phyloP scores from a whole-genome alignment of 2,113 vertebrate genomes.

The Vulpes lagopus region DNA sequence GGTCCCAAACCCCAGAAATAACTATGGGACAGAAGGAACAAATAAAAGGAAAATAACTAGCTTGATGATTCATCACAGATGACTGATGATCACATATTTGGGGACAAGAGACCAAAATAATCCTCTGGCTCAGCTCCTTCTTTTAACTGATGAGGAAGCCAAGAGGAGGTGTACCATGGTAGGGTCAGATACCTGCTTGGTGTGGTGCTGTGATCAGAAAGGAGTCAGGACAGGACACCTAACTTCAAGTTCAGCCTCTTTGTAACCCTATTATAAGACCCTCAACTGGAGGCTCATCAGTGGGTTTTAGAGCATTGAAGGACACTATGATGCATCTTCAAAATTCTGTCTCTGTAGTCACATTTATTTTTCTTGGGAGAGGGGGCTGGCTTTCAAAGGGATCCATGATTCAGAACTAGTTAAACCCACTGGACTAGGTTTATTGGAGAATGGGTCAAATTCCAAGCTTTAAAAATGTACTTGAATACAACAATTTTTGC shows the following conservation, averaged over 20 bases:
- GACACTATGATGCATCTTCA: background rate
- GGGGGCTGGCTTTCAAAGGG: background rate
- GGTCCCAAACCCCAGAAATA: background rate
- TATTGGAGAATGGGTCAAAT: background rate
- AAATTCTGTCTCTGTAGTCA: background rate
- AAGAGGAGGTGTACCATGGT: too few species aligned
- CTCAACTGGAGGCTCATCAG: background rate
- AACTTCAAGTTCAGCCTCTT: background rate
- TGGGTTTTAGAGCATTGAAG: background rate
- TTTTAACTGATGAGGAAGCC: background rate
- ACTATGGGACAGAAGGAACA: background rate
- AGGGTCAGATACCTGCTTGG: background rate
- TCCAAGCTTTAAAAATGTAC: conserved; percentile 13
- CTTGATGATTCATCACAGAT: background rate
- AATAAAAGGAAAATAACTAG: background rate
- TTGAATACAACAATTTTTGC: background rate
- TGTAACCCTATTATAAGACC: background rate
- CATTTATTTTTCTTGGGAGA: background rate
- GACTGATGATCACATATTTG: background rate
- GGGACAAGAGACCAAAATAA: background rate
- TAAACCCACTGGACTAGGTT: background rate
- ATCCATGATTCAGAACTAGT: background rate
- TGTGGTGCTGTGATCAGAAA: background rate
- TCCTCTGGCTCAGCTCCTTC: background rate
- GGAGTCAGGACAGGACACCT: background rate